A percentile compares a stretch with the other conserved stretches of the same genome.
These are phyloP conservation scores for Camponotus fellah DNA, from an alignment of 2,888 invertebrate species.

Conservation along the genomic window DNA sequence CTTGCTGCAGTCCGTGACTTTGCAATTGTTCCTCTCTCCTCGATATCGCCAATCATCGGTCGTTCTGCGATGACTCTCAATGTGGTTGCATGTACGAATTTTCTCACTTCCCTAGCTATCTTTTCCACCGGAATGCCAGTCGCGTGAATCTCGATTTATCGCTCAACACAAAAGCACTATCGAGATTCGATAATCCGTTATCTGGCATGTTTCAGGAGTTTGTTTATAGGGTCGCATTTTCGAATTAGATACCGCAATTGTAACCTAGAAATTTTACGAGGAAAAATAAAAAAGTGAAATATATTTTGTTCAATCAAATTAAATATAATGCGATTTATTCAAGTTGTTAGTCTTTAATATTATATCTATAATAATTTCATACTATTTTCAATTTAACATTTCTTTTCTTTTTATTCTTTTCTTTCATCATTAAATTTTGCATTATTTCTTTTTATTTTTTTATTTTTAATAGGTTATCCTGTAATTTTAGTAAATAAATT, in stretches of 20 bases:
- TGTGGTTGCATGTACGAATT: neutral
- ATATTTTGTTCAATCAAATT: neutral
- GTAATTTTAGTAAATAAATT: too few species aligned
- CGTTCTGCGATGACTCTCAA: slow-evolving; percentile 2
- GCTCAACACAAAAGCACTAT: slow-evolving; percentile 55
- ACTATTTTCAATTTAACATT: too few species aligned
- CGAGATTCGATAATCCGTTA: slow-evolving; percentile 61
- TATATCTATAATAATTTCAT: too few species aligned
- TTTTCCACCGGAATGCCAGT: slow-evolving; percentile 21
- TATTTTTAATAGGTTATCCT: too few species aligned
- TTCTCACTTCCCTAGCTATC: slow-evolving; percentile 21
- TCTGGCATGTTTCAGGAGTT: slow-evolving; percentile 30
- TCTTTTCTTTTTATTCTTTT: too few species aligned
- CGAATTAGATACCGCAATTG: neutral
- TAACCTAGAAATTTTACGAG: neutral
- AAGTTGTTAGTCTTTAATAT: too few species aligned
- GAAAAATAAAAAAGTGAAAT: neutral
- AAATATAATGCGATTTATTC: neutral
- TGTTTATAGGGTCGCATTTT: slow-evolving; percentile 24
- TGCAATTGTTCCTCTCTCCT: neutral
- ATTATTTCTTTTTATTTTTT: too few species aligned
- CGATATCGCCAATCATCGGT: slow-evolving; percentile 10
- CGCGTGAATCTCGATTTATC: slow-evolving; percentile 33
- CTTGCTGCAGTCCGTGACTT: neutral
- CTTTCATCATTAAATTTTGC: too few species aligned